Evolutionary conservation across 2,888 invertebrate species (phyloP), one percentile per base, ranked within the genome.

Genomic region (Hyposoter didymator): DNA sequence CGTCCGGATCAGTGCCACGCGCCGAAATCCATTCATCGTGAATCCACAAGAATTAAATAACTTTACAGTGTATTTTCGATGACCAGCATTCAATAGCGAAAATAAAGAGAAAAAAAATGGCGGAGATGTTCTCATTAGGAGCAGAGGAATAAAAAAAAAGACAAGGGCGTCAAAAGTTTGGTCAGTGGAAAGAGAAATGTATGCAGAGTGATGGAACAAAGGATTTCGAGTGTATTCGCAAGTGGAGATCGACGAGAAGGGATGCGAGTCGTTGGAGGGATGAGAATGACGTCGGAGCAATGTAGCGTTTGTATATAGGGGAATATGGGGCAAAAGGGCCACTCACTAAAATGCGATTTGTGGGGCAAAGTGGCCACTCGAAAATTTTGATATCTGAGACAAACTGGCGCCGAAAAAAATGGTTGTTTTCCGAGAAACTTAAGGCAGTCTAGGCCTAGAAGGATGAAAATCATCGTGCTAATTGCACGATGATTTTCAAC

Each of bases 181-280:
- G 17, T 52, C 59, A 45, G n/a, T 35, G 64, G 55, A n/a, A 49
- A 45, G 62, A 67, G 59, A 72, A 45, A 81, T 32, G 28, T 43
- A 55, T 28, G 39, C 28, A 72, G 66, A 47, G 43, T 0, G n/a
- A n/a, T 32, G 62, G 52, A 67, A 64, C 47, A 66, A 78, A 78
- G 64, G 35, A 45, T 73, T 49, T 76, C 67, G 62, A 84, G 66
- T 45, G 79, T 81, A 81, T 84, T 59, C 28, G 76, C 43, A 43
- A 59, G 78, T 76, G 39, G 64, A 55, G 80, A 64, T 75, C 62
- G 43, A 39, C 55, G 47, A 66, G 12, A 32, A 49, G 52, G 73
- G 76, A 62, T 73, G 49, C n/a, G 72, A 80, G 70, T 76, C 80
- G 76, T 66, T 66, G 70, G 69, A 35, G 22, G 45, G 22, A 12